These are phyloP conservation scores for Sylvia borin DNA, from an alignment of 2,797 vertebrate genomes.

Conservation along the genomic window DNA sequence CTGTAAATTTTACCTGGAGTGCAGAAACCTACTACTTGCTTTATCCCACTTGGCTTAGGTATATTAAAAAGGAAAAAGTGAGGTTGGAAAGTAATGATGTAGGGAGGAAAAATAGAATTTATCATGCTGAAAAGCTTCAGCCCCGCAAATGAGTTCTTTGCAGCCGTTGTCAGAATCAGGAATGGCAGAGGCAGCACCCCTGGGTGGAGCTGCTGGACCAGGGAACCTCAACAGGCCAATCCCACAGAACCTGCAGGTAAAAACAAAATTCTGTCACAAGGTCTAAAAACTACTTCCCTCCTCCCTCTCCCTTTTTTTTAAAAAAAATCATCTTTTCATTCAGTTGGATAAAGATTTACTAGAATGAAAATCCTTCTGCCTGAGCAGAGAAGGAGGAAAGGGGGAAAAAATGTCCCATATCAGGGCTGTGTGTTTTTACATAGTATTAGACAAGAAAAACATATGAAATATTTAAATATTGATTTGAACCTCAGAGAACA, in stretches of 20 bases:
- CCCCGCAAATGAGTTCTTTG: not conserved
- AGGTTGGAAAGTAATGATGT: not conserved
- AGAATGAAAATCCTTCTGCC: not conserved
- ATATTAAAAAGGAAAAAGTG: conserved; percentile 2
- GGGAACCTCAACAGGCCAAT: not conserved
- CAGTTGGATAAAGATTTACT: not conserved
- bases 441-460: not conserved
- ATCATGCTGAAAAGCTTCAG: not conserved
- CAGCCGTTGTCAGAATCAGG: not conserved
- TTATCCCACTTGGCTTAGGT: not conserved
- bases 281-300: rapidly evolving
- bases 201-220: not conserved
- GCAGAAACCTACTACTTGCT: not conserved
- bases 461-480: not conserved
- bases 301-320: rapidly evolving
- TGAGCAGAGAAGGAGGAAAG: not conserved
- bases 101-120: rapidly evolving
- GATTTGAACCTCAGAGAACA: not conserved
- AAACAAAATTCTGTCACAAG: not conserved
- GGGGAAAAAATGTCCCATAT: no score
- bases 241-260: no score
- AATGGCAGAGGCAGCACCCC: not conserved
- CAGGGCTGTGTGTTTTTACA: not conserved
- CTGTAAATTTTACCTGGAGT: not conserved
- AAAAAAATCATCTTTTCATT: not conserved